Percentiles rank a stretch among this genome's conserved stretches.
phyloP scores from a whole-genome alignment of 2,797 vertebrate species.

The Danio aesculapii region DNA sequence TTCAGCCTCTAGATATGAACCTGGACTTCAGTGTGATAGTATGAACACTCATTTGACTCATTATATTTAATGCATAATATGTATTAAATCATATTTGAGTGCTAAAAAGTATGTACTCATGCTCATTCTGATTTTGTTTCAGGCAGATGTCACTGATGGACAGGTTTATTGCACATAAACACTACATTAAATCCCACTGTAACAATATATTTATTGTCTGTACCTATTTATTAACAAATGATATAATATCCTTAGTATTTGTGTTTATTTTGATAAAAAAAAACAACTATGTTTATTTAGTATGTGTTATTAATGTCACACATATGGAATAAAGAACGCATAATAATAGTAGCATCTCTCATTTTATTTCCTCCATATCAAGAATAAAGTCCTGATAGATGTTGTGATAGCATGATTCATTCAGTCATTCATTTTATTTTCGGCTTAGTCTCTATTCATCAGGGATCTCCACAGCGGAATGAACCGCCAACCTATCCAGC shows the following conservation, averaged over 20 bases:
- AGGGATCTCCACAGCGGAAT: too few relatives aligned
- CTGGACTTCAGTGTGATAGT: too few relatives aligned
- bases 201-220: conserved; percentile 43
- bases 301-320: conserved; percentile 27
- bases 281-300: conserved; percentile 27
- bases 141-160: conserved; percentile 10
- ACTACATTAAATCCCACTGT: conserved; percentile 1
- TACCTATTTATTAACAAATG: conserved; percentile 45
- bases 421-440: too few relatives aligned
- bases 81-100: too few relatives aligned
- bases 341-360: background rate
- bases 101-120: too few relatives aligned
- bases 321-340: conserved; percentile 28
- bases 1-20: too few relatives aligned
- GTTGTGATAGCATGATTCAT: too few relatives aligned
- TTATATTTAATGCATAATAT: background rate
- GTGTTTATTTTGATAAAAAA: conserved; percentile 43
- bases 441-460: too few relatives aligned
- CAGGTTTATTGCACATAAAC: conserved; percentile 24
- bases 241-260: conserved; percentile 6
- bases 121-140: background rate
- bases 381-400: too few relatives aligned
- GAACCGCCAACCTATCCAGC: too few relatives aligned
- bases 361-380: background rate
- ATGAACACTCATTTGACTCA: too few relatives aligned